Base-by-base conservation (phyloP, 1,140 invertebrate species). In the Bombus fervidus region DNA sequence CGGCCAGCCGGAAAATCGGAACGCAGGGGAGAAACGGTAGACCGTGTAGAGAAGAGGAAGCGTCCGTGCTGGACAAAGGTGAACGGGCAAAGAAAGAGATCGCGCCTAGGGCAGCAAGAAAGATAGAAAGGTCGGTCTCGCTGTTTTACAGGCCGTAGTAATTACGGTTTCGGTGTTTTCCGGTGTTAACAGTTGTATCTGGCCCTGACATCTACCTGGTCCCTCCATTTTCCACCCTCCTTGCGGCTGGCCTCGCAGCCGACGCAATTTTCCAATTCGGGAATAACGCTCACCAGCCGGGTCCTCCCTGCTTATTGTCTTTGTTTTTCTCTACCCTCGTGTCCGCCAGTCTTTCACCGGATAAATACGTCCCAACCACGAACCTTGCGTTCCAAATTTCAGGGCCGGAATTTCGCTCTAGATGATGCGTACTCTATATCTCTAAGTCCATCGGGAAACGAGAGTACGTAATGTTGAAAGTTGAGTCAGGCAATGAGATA, bases 81-180 rank as follows among this genome's bases (percentile, higher is more conserved):
- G 39, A 59, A 59, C 18, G 59, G 28, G 2, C 1, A 13, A 80
- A 74, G 41, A 37, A 68, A 53, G 74, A 68, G 39, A 53, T 59
- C 43, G 57, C 41, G 59, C 13, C 13, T 6, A 8, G 62, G n/a
- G 28, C n/a, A 66, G 64, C 53, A n/a, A n/a, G 75, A 31, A 53
- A 80, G 66, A 88, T 57, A 62, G 73, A 76, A 43, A 53, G 34
- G 18, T n/a, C 53, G 57, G 76, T 73, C 34, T 57, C 75, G 84
- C 82, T 89, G 89, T 91, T 92, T 89, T 66, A 87, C 86, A 85
- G 88, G 87, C 83, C 87, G 85, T 81, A 85, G 88, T 93, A 93
- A 93, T 93, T 93, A 92, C 90, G 92, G 90, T 92, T 92, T 91
- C 89, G 89, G 81, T 91, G 91, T 92, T 92, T 91, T 85, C 81